Evolutionary conservation across 2,797 vertebrate species (phyloP).

Genomic region (Monodelphis domestica): DNA sequence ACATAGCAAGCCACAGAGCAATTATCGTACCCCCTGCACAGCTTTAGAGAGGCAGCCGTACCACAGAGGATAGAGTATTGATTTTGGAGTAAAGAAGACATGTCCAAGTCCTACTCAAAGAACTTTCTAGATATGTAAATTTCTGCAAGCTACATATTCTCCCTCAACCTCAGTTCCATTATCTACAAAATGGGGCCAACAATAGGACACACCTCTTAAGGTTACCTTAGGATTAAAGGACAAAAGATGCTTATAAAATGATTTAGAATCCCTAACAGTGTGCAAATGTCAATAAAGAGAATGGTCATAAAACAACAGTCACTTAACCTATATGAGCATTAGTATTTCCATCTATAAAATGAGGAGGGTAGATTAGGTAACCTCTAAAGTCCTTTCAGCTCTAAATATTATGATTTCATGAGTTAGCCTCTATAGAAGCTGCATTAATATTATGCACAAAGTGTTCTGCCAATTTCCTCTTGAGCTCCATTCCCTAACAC

Average conservation of each 20-base stretch:
- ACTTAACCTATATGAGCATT: background rate
- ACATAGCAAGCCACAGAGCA: too few relatives aligned
- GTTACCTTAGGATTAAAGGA: background rate
- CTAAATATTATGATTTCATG: background rate
- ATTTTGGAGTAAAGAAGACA: background rate
- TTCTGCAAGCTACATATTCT: background rate
- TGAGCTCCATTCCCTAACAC: slow-evolving; percentile 60
- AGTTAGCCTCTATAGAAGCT: slow-evolving; percentile 31
- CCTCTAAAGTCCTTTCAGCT: background rate
- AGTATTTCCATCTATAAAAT: background rate
- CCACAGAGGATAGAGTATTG: background rate
- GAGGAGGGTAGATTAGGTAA: background rate
- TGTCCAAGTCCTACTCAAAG: background rate
- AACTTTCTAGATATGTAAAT: background rate
- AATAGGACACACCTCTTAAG: background rate
- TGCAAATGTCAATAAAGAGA: background rate
- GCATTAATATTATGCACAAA: slow-evolving; percentile 48
- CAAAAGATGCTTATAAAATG: background rate
- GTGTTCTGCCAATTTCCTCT: slow-evolving; percentile 54
- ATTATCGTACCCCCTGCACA: background rate
- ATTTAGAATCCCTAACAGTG: background rate
- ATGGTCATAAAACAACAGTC: background rate
- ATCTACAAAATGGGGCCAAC: background rate
- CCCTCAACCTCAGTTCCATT: background rate
- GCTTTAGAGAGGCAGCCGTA: background rate